Evolutionary conservation across 2,113 vertebrate species (phyloP).

Genomic region (Donacobius atricapilla): DNA sequence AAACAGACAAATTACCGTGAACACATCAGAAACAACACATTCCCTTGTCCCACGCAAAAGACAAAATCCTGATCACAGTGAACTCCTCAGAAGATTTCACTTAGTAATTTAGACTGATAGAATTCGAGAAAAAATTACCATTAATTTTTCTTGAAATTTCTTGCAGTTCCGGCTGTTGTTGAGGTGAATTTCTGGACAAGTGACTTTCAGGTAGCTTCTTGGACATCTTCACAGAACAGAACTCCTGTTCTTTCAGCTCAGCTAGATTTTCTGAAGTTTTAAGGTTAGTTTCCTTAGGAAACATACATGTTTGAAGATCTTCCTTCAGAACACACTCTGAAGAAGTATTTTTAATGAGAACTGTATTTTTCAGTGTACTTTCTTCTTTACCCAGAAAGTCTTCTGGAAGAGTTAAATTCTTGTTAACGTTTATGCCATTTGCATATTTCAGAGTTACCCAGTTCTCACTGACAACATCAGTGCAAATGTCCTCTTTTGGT

Average conservation of each 20-base stretch:
- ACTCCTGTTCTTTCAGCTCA: slow-evolving; percentile 75
- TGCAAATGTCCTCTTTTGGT: slow-evolving; percentile 66
- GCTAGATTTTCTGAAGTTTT: slow-evolving; percentile 77
- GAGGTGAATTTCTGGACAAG: slow-evolving; percentile 69
- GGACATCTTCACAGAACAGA: slow-evolving; percentile 69
- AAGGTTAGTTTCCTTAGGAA: slow-evolving; percentile 95
- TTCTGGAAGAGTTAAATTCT: slow-evolving; percentile 71
- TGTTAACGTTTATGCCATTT: slow-evolving; percentile 58
- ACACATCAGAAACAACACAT: background rate
- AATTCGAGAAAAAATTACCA: slow-evolving; percentile 62
- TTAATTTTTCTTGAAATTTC: slow-evolving; percentile 69
- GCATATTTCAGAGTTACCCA: slow-evolving; percentile 74
- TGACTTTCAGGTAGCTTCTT: slow-evolving; percentile 76
- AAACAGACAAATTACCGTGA: background rate
- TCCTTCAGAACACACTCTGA: slow-evolving; percentile 72
- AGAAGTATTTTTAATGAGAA: slow-evolving; percentile 64
- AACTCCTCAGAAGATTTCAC: background rate
- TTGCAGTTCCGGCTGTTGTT: slow-evolving; percentile 67
- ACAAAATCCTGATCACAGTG: background rate
- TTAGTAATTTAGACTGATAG: background rate
- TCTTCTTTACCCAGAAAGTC: slow-evolving; percentile 74
- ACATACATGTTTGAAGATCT: slow-evolving; percentile 82
- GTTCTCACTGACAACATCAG: slow-evolving; percentile 60
- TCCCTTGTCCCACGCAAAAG: background rate
- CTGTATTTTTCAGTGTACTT: slow-evolving; percentile 70